phyloP scores from a whole-genome alignment of 2,888 invertebrate species.

The Piscicola geometra region DNA sequence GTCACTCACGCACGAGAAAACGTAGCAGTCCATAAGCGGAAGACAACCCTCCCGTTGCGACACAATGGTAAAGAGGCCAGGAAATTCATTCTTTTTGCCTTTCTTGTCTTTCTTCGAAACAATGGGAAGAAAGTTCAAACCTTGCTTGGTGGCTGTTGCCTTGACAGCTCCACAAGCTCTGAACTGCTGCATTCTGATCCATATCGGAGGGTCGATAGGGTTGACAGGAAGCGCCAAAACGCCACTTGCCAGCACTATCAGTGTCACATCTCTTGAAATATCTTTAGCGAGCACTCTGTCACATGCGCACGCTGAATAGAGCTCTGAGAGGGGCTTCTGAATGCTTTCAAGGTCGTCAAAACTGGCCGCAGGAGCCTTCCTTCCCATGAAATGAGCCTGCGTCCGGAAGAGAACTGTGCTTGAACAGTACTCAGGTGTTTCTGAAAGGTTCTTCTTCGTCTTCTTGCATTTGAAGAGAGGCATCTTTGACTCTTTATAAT shows the following conservation, averaged over 20 bases:
- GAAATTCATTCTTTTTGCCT: constrained; percentile 8
- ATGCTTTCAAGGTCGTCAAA: constrained; percentile 30
- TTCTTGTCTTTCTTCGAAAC: neutral
- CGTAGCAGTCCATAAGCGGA: constrained; percentile 34
- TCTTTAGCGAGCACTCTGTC: neutral
- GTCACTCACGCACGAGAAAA: constrained; percentile 31
- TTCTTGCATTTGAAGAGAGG: neutral
- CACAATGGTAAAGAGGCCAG: constrained; percentile 33
- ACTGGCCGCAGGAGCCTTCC: constrained; percentile 31
- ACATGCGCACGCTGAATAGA: constrained; percentile 18
- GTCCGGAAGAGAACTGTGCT: neutral
- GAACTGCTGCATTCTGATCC: constrained; percentile 36
- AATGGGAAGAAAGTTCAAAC: constrained; percentile 24
- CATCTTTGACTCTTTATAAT: neutral
- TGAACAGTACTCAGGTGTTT: neutral
- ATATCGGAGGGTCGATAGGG: constrained; percentile 32
- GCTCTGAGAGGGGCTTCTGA: constrained; percentile 37
- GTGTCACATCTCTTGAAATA: constrained; percentile 17
- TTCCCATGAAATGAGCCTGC: constrained; percentile 34
- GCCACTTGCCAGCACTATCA: constrained; percentile 32
- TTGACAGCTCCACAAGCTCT: constrained; percentile 34
- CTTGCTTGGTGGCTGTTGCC: constrained; percentile 2
- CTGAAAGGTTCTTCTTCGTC: no score
- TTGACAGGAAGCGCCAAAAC: constrained; percentile 32
- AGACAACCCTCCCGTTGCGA: constrained; percentile 29